Evolutionary conservation across 1,140 invertebrate species (phyloP).

Genomic region (Lasaia peninsularis): DNA sequence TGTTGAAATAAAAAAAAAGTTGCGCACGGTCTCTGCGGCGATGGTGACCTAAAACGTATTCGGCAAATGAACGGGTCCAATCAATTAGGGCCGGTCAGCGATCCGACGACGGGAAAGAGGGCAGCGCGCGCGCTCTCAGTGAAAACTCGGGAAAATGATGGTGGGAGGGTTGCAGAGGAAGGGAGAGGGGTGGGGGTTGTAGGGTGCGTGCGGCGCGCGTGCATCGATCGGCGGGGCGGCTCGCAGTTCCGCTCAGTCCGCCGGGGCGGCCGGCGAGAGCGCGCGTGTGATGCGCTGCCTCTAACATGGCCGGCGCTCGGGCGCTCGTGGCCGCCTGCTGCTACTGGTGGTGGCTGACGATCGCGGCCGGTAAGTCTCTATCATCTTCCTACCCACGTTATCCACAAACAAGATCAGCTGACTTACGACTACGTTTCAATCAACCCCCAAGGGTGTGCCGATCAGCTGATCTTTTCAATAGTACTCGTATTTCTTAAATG

Average conservation of each 20-base stretch:
- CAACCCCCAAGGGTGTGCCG: conserved; percentile 26
- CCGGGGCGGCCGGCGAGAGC: conserved; percentile 74
- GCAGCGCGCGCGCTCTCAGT: conserved; percentile 70
- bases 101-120: conserved; percentile 64
- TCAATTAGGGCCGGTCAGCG: conserved; percentile 76
- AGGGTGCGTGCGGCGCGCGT: conserved; percentile 62
- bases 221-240: conserved; percentile 68
- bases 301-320: conserved; percentile 75
- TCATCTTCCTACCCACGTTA: neutral
- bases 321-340: conserved; percentile 72
- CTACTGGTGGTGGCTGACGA: conserved; percentile 73
- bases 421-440: conserved; percentile 31
- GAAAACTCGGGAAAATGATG: conserved; percentile 65
- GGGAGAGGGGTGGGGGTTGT: conserved; percentile 23
- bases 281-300: conserved; percentile 73
- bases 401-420: conserved; percentile 38
- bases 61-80: conserved; percentile 70
- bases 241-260: conserved; percentile 58
- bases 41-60: conserved; percentile 72
- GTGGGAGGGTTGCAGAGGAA: conserved; percentile 29
- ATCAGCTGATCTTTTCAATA: conserved; percentile 36
- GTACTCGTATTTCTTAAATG: conserved; percentile 20
- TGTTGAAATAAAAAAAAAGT: conserved; percentile 30
- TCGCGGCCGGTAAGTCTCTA: conserved; percentile 70
- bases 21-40: conserved; percentile 62